phyloP scores from a whole-genome alignment of 2,797 vertebrate species.

The Cynopterus sphinx region DNA sequence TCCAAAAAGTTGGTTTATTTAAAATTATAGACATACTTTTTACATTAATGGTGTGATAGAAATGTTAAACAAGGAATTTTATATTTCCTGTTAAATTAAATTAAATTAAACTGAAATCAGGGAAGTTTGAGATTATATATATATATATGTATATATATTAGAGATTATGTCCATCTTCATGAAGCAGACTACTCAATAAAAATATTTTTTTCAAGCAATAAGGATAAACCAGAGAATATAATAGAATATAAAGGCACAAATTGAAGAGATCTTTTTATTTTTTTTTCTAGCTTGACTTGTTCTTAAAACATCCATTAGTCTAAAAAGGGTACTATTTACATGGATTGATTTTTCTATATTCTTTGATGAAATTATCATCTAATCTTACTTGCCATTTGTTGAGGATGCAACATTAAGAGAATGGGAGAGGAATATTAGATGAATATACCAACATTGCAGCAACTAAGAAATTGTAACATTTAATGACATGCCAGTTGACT shows the following conservation, averaged over 20 bases:
- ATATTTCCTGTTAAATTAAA: background rate
- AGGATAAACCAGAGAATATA: background rate
- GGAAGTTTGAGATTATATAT: background rate
- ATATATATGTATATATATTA: background rate
- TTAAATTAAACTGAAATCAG: background rate
- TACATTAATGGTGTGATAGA: background rate
- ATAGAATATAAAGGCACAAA: background rate
- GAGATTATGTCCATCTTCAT: background rate
- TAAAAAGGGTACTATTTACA: background rate
- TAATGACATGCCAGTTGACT: background rate
- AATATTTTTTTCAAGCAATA: background rate
- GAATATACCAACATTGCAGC: background rate
- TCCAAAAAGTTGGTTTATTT: conserved; percentile 19
- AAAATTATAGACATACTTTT: conserved; percentile 7
- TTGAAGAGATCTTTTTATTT: background rate
- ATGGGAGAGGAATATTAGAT: background rate
- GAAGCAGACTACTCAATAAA: background rate
- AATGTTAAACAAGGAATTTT: background rate
- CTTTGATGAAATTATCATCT: conserved; percentile 19
- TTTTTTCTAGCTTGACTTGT: background rate
- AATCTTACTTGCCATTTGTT: background rate
- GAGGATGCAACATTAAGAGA: background rate
- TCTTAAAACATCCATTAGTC: background rate
- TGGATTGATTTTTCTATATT: background rate
- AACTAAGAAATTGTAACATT: background rate